Evolutionary conservation across 2,113 vertebrate genomes (phyloP).

Genomic region (Collichthys lucidus): DNA sequence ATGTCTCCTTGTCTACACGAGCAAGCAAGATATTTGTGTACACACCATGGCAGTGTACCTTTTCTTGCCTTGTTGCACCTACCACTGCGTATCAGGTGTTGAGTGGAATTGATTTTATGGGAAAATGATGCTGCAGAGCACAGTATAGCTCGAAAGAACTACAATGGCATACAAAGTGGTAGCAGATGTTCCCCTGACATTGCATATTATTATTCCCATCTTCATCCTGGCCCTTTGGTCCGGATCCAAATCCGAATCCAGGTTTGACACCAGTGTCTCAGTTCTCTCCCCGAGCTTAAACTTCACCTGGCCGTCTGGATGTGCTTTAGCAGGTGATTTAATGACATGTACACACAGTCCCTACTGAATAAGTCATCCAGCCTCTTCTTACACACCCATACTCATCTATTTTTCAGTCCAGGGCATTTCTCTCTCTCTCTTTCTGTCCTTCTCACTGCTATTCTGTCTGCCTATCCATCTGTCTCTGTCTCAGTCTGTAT

Average conservation of each 20-base stretch:
- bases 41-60: slow-evolving; percentile 11
- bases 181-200: slow-evolving; percentile 66
- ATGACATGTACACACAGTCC: slow-evolving; percentile 70
- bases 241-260: slow-evolving; percentile 46
- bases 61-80: slow-evolving; percentile 41
- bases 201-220: slow-evolving; percentile 58
- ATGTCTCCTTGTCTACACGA: slow-evolving; percentile 40
- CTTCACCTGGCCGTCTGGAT: slow-evolving; percentile 51
- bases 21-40: slow-evolving; percentile 40
- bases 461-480: slow-evolving; percentile 30
- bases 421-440: slow-evolving; percentile 60
- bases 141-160: slow-evolving; percentile 22
- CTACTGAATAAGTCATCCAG: slow-evolving; percentile 82
- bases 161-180: slow-evolving; percentile 57
- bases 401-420: slow-evolving; percentile 82
- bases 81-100: slow-evolving; percentile 51
- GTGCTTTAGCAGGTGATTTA: slow-evolving; percentile 68
- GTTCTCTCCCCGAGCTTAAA: slow-evolving; percentile 21
- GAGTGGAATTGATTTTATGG: slow-evolving; percentile 64
- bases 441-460: slow-evolving; percentile 47
- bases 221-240: slow-evolving; percentile 19
- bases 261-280: slow-evolving; percentile 42
- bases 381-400: slow-evolving; percentile 69
- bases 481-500: slow-evolving; percentile 13
- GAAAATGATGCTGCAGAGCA: slow-evolving; percentile 38